Conservation (phyloP, 2,888 invertebrate genomes). For the Drosophila sordidula region DNA sequence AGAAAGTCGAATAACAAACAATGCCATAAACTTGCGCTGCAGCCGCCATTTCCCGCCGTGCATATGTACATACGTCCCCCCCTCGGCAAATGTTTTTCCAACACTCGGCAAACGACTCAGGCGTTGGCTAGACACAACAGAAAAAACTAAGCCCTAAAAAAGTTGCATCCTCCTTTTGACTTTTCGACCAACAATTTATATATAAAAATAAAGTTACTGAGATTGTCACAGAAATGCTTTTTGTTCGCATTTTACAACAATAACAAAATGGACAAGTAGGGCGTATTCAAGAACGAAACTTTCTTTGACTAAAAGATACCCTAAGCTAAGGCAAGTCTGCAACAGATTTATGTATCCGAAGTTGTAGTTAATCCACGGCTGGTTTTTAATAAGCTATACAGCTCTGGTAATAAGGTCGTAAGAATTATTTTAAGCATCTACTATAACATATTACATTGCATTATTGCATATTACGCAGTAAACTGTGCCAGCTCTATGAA, state of each 20-base stretch:
- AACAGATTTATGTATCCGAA: no score
- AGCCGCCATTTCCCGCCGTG: conserved; percentile 26
- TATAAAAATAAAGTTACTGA: conserved; percentile 43
- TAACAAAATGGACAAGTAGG: background rate
- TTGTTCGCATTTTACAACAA: conserved; percentile 24
- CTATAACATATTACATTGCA: background rate
- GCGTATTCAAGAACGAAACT: background rate
- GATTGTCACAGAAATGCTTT: conserved; percentile 46
- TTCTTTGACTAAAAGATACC: conserved; percentile 3
- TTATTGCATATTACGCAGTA: background rate
- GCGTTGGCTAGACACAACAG: conserved; percentile 35
- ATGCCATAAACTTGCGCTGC: conserved; percentile 32
- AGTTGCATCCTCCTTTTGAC: conserved; percentile 49
- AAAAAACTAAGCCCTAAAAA: conserved; percentile 43
- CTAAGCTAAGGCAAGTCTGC: background rate
- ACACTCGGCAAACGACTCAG: conserved; percentile 20
- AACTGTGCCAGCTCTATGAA: background rate
- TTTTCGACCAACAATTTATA: conserved; percentile 61
- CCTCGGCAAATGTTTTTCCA: background rate
- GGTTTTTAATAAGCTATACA: no score
- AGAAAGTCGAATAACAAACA: conserved; percentile 27
- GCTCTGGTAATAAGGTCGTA: no score
- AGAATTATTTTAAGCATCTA: no score
- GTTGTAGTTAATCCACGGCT: no score
- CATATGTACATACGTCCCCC: background rate